Evolutionary conservation across 1,140 invertebrate genomes (phyloP), one percentile per base, ranked within the genome.

Genomic region (Meloidogyne chitwoodi): DNA sequence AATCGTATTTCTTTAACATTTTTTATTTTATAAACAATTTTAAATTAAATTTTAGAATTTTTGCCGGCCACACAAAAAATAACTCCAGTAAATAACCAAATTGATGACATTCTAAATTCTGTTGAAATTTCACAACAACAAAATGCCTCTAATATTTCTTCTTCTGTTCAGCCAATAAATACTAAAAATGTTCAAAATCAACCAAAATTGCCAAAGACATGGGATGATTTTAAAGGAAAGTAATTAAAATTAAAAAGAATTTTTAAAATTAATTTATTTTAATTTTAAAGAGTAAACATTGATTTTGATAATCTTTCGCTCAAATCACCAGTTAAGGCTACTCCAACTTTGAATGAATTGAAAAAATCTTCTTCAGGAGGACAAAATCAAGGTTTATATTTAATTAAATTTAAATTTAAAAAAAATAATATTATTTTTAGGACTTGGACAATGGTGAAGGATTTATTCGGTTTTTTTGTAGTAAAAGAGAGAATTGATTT

Each of bases 241-340:
- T 77, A 63, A 67, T 62, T 70, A 19, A 11, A 26, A 44, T 38
- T 2, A 11, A 19, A 14, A 19, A n/a, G 2, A 19, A 14, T 44
- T 44, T 16, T 1, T 16, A 16, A 34, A 22, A 5, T 63, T 16
- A 72, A 72, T 62, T 8, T 10, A 19, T 24, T 19, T 72, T 72
- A 48, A 24, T 27, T 26, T 76, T 78, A 22, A 56, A 78, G 77
- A 38, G 76, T 78, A 41, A 80, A 80, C 31, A 75, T 79, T 5
- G 77, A 78, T 67, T 74, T 78, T 79, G 75, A 79, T 31, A 77
- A 75, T 41, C 63, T 78, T 44, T 79, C 64, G 19, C 29, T 78
- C 2, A 78, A 72, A 29, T 68, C 66, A n/a, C 44, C 78, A 12
- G 34, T 22, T n/a, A 78, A 78, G 6, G 48, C 77, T 16, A 80